phyloP scores from a whole-genome alignment of 1,140 invertebrate species.

The Ylistrum balloti region DNA sequence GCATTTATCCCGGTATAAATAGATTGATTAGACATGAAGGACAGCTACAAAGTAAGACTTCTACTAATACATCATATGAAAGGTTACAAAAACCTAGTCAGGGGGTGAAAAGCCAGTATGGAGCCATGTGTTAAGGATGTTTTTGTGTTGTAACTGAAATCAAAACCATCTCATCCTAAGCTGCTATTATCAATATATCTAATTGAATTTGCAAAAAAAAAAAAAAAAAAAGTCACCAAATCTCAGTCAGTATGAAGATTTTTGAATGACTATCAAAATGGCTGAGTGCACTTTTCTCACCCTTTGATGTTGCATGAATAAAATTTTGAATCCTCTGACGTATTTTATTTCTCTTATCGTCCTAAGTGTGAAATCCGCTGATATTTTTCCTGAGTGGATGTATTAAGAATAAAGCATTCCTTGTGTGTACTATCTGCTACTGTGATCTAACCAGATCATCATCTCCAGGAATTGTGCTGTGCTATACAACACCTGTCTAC shows the following conservation, averaged over 20 bases:
- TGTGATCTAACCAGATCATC: background rate
- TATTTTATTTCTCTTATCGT: slow-evolving; percentile 40
- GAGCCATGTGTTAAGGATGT: slow-evolving; percentile 8
- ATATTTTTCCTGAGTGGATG: slow-evolving; percentile 28
- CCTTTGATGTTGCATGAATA: slow-evolving; percentile 35
- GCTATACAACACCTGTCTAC: background rate
- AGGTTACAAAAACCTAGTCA: background rate
- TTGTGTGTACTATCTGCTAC: background rate
- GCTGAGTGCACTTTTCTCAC: background rate
- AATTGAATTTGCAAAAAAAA: slow-evolving; percentile 8
- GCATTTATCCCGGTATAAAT: background rate
- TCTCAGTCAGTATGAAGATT: background rate
- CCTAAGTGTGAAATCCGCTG: slow-evolving; percentile 24
- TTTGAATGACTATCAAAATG: slow-evolving; percentile 29
- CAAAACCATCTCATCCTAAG: background rate
- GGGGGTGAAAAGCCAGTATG: background rate
- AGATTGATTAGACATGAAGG: background rate
- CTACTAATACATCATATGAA: background rate
- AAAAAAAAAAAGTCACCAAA: background rate
- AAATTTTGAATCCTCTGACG: slow-evolving; percentile 7
- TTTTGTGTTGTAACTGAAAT: slow-evolving; percentile 11
- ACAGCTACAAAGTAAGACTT: background rate
- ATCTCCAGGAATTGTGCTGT: background rate
- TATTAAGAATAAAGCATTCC: slow-evolving; percentile 31
- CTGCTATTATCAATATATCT: background rate